Percentiles rank a stretch among this genome's conserved stretches.
Evolutionary conservation across 1,140 invertebrate genomes (phyloP).

Genomic region (Zaprionus capensis): DNA sequence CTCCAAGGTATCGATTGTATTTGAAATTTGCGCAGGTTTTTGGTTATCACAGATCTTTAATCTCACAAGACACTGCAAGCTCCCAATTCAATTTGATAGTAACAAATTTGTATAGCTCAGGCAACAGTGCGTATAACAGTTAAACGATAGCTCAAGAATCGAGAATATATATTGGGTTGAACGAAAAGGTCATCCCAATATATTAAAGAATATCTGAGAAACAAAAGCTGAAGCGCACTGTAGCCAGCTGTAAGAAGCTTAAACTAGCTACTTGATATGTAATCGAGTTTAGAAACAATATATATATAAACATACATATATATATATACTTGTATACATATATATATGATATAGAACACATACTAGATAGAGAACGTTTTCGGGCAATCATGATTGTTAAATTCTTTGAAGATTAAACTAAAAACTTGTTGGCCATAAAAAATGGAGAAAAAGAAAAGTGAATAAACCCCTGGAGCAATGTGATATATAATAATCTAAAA

Average conservation of each 20-base stretch:
- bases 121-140: neutral
- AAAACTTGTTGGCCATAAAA: slow-evolving; percentile 24
- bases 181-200: too few relatives aligned
- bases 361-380: slow-evolving; percentile 54
- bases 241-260: neutral
- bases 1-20: too few relatives aligned
- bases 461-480: slow-evolving; percentile 54
- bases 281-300: neutral
- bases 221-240: neutral
- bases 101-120: slow-evolving; percentile 5
- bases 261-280: neutral
- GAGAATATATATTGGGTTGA: slow-evolving; percentile 1
- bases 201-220: neutral
- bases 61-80: neutral
- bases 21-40: too few relatives aligned
- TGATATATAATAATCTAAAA: slow-evolving; percentile 58
- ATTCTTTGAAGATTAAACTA: slow-evolving; percentile 37
- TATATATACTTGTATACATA: slow-evolving; percentile 8
- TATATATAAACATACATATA: slow-evolving; percentile 14
- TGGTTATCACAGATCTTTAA: too few relatives aligned
- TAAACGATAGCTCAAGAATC: neutral
- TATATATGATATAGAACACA: slow-evolving; percentile 1
- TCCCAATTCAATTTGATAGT: neutral
- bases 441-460: neutral
- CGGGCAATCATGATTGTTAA: slow-evolving; percentile 64